Percentiles rank a stretch among this genome's conserved stretches.
Evolutionary conservation across 2,888 invertebrate genomes (phyloP).

Genomic region (Drosophila mimica): DNA sequence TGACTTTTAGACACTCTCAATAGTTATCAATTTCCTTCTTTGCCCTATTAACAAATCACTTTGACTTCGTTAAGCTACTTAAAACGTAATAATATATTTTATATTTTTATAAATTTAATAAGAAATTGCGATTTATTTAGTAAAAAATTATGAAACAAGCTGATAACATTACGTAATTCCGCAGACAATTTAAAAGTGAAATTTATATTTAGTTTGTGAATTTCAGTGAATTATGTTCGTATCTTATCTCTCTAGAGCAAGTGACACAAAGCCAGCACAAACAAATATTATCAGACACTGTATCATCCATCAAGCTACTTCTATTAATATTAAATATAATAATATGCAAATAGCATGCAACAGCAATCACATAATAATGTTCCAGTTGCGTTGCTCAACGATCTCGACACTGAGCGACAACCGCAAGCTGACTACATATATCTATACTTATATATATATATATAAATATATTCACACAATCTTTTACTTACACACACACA

Average conservation of each 20-base stretch:
- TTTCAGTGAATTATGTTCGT: conserved; percentile 10
- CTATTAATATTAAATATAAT: conserved; percentile 59
- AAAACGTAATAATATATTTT: not conserved
- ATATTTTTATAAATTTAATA: not conserved
- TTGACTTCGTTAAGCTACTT: not conserved
- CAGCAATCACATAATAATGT: conserved; percentile 55
- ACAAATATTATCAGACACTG: conserved; percentile 8
- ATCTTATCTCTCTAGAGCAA: not conserved
- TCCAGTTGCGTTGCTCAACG: conserved; percentile 13
- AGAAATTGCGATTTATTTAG: not conserved
- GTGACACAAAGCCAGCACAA: too few relatives aligned
- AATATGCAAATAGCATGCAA: conserved; percentile 64
- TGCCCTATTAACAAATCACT: not conserved
- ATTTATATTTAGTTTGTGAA: not conserved
- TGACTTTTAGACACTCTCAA: not conserved
- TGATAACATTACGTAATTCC: not conserved
- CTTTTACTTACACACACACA: conserved; percentile 8
- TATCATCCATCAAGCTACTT: conserved; percentile 46
- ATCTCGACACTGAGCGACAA: conserved; percentile 9
- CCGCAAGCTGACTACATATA: conserved; percentile 21
- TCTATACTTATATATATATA: not conserved
- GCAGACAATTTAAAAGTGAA: not conserved
- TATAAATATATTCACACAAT: not conserved
- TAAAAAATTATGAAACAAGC: not conserved
- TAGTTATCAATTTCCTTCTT: not conserved